Evolutionary conservation across 2,888 invertebrate species (phyloP).

Genomic region (Harpalus rubripes): DNA sequence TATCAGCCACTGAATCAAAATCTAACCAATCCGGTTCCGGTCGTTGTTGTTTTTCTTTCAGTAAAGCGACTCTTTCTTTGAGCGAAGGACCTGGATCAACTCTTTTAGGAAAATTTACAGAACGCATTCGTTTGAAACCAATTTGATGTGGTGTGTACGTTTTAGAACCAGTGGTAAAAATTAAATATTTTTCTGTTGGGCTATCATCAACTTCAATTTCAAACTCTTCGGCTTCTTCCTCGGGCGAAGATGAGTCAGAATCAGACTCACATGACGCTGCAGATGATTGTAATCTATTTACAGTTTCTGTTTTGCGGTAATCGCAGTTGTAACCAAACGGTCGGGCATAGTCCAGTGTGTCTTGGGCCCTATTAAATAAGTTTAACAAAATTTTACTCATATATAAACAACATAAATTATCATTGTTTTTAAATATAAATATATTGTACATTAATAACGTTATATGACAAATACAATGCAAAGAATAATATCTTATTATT

Average conservation of each 20-base stretch:
- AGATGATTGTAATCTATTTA: conserved; percentile 50
- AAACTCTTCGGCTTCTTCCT: conserved; percentile 73
- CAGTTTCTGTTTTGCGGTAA: conserved; percentile 80
- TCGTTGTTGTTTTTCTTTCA: conserved; percentile 74
- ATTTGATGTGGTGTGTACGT: conserved; percentile 93
- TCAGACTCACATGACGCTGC: conserved; percentile 40
- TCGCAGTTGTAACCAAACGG: conserved; percentile 83
- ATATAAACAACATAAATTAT: too few relatives aligned
- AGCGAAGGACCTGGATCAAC: conserved; percentile 85
- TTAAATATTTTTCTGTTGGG: conserved; percentile 85
- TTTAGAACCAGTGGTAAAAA: conserved; percentile 90
- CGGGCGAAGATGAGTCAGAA: conserved; percentile 73
- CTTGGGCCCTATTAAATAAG: conserved; percentile 69
- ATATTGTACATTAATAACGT: not conserved
- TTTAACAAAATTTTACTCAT: too few relatives aligned
- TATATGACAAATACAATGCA: not conserved
- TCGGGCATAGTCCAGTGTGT: conserved; percentile 78
- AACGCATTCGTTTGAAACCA: conserved; percentile 86
- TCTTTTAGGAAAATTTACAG: conserved; percentile 84
- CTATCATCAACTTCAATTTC: conserved; percentile 74
- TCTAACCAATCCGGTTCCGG: conserved; percentile 84
- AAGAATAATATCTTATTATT: not conserved
- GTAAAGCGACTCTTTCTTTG: conserved; percentile 77
- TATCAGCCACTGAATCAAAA: conserved; percentile 83
- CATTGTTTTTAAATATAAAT: not conserved